These are phyloP conservation scores for Rhinoderma darwinii DNA, from an alignment of 2,113 vertebrate genomes.

Conservation along the genomic window DNA sequence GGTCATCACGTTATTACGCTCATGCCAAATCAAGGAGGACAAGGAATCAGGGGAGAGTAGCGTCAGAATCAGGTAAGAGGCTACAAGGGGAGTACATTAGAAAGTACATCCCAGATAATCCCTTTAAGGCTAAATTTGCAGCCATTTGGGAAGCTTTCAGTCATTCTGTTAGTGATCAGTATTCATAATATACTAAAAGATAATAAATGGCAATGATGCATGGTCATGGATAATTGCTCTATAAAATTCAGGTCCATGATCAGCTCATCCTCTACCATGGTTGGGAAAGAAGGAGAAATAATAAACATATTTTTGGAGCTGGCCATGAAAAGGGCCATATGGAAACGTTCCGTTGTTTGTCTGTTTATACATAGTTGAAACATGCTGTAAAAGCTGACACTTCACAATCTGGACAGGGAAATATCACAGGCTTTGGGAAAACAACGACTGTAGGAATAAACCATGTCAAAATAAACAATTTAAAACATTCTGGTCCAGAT, in stretches of 20 bases:
- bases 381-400: conserved; percentile 49
- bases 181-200: not conserved
- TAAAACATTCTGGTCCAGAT: not conserved
- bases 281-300: conserved; percentile 36
- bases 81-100: too few species aligned
- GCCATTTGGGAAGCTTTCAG: not conserved
- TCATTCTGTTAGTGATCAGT: not conserved
- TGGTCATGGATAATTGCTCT: not conserved
- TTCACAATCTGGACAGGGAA: conserved; percentile 28
- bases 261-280: conserved; percentile 9
- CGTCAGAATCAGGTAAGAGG: too few species aligned
- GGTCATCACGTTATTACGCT: too few species aligned
- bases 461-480: conserved; percentile 9
- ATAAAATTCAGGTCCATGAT: not conserved
- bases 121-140: too few species aligned
- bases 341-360: conserved; percentile 43
- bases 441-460: conserved; percentile 18
- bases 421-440: conserved; percentile 20
- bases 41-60: too few species aligned
- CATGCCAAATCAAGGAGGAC: too few species aligned
- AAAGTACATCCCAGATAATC: too few species aligned
- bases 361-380: conserved; percentile 44
- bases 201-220: not conserved
- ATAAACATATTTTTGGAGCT: conserved; percentile 49
- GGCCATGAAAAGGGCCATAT: conserved; percentile 22